Evolutionary conservation across 2,888 invertebrate genomes (phyloP), one percentile per base, ranked within the genome.

Genomic region (Cataglyphis cursor): DNA sequence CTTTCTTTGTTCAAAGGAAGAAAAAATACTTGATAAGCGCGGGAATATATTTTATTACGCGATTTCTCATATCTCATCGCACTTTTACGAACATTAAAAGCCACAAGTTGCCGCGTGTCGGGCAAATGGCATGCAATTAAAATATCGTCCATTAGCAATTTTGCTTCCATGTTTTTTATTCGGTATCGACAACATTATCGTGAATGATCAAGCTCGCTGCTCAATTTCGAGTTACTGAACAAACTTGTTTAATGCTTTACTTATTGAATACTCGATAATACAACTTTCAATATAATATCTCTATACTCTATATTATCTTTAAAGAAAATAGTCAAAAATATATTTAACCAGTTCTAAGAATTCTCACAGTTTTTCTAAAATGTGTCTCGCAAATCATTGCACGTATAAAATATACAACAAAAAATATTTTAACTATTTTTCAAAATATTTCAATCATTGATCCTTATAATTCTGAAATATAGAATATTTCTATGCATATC

Each of bases 101-200:
- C 4, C 48, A 12, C 8, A 18, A 62, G 44, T 9, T 12, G 12
- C 1, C 2, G 1, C 4, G 18, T 15, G 28, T 62, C 31, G 3
- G 0, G 4, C 12, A 10, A 73, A 21, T 28, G 62, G 15, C 41
- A 5, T 35, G 38, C 21, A 48, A 66, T 66, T 66, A 44, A 74
- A 44, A 74, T 74, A 61, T n/a, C 54, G 66, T 24, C 38, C 51
- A 64, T 64, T 75, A 75, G 48, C 35, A 9, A 75, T 75, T 75
- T 24, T 35, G 38, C 38, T 66, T 76, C 51, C 15, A 38, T 18
- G 64, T 10, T 76, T 76, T 51, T 54, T 65, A 9, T 3, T 12
- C 5, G 5, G 0, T 18, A 66, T 76, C 24, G 24, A 62, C 15
- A 74, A 9, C 12, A 18, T 59, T 59, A 59, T 65, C 35, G 51